Percentiles rank a stretch among this genome's conserved stretches.
These are phyloP conservation scores for Muntiacus muntjak DNA, from an alignment of 2,113 vertebrate species.

Conservation along the genomic window DNA sequence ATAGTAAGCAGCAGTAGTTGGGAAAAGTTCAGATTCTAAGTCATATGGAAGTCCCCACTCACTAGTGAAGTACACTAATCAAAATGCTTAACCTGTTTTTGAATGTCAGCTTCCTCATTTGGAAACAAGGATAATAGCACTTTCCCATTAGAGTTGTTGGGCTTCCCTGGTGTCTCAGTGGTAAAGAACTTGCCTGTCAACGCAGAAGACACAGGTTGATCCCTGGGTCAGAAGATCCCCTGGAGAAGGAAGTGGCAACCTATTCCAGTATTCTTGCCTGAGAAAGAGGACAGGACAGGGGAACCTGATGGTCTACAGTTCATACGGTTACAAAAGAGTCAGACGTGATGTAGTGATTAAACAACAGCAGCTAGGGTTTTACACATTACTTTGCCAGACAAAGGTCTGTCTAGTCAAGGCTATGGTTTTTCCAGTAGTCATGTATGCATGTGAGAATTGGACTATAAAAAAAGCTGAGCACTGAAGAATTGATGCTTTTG, in stretches of 20 bases:
- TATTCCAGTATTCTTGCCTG: neutral
- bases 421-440: neutral
- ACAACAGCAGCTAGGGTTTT: neutral
- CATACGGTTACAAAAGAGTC: neutral
- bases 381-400: neutral
- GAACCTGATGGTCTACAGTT: neutral
- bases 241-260: neutral
- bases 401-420: neutral
- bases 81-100: neutral
- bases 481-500: neutral
- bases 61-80: neutral
- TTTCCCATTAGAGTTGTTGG: neutral
- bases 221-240: neutral
- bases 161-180: neutral
- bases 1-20: neutral
- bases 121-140: neutral
- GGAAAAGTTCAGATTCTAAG: neutral
- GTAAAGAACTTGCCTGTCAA: neutral
- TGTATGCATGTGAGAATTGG: neutral
- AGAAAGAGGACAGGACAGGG: neutral
- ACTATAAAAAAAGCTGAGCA: neutral
- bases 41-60: neutral
- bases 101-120: neutral
- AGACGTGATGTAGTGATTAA: neutral
- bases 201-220: neutral